Evolutionary conservation across 2,888 invertebrate species (phyloP).

Genomic region (Acleris holmiana): DNA sequence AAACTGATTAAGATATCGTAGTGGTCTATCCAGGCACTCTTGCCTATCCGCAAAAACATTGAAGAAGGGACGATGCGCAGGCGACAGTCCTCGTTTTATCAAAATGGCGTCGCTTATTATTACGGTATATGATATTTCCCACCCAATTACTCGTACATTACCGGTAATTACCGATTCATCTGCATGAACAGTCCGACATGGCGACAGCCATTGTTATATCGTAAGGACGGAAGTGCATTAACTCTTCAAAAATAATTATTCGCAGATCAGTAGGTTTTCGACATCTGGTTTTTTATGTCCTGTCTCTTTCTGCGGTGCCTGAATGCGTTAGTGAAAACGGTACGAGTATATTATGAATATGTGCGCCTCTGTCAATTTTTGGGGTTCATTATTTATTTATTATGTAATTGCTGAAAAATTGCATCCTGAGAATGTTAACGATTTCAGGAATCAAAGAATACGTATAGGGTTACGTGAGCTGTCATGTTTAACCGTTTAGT

Average conservation of each 20-base stretch:
- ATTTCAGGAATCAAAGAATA: too few relatives aligned
- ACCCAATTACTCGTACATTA: slow-evolving; percentile 16
- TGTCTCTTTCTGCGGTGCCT: slow-evolving; percentile 1
- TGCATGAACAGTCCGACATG: slow-evolving; percentile 45
- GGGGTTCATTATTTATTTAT: too few relatives aligned
- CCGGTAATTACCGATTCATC: slow-evolving; percentile 44
- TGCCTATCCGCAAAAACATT: neutral
- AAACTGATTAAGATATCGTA: too few relatives aligned
- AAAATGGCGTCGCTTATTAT: neutral
- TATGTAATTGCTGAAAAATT: too few relatives aligned
- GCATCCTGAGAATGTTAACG: too few relatives aligned
- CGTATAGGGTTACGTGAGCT: too few relatives aligned
- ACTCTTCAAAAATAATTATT: slow-evolving; percentile 54
- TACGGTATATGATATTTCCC: slow-evolving; percentile 22
- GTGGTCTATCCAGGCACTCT: neutral
- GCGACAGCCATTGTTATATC: slow-evolving; percentile 43
- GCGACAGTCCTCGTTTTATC: too few relatives aligned
- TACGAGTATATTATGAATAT: too few relatives aligned
- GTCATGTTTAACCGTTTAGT: too few relatives aligned
- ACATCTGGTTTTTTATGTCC: slow-evolving; percentile 17
- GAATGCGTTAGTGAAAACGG: neutral
- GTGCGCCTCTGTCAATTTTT: too few relatives aligned
- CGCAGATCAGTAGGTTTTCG: slow-evolving; percentile 41
- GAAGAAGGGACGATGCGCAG: too few relatives aligned
- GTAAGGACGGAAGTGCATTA: slow-evolving; percentile 50